Evolutionary conservation across 1,140 invertebrate species (phyloP), one percentile per base, ranked within the genome.

Genomic region (Probaryconus sp.): DNA sequence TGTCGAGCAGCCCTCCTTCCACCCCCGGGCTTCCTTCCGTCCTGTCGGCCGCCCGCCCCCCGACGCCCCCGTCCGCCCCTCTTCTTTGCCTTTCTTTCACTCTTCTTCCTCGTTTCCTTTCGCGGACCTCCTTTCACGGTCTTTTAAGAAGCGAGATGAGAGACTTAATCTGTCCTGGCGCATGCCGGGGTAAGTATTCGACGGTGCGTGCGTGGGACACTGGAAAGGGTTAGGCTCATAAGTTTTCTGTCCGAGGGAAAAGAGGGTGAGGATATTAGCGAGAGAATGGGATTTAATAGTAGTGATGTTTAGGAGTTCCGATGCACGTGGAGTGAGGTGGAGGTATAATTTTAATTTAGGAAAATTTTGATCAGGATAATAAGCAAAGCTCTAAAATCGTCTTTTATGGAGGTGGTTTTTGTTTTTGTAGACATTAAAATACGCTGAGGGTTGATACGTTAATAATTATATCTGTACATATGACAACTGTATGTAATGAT

Each of bases 121-220:
- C 48, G 17, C 38, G 70, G 68, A 33, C 50, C 48, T 76, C 51
- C 63, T 58, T 65, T 68, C 45, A 70, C 60, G 53, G 61, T 75
- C 65, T 68, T 78, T 76, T 80, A 61, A 79, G 63, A 61, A 71
- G 65, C 50, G 60, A 75, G 70, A 63, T 63, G 64, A 75, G 75
- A 68, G 38, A 61, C 63, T 47, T 70, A 70, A 70, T 70, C 67
- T 61, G 35, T 61, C 67, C 55, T 42, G 16, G 42, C 50, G 45
- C 33, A 18, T 31, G 24, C 21, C 14, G 24, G 50, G 33, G 45
- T 40, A 50, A 24, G 17, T 37, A 13, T 60, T 51, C 51, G 51
- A 17, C 43, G 56, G 55, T 42, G 37, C 35, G 47, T 63, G 16
- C 55, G 53, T 64, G 61, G 63, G 71, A 75, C 65, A 45, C 65